These are phyloP conservation scores for Apostichopus leukothele DNA, from an alignment of 53 echinoderm and acorn worm genomes.

Conservation along the genomic window DNA sequence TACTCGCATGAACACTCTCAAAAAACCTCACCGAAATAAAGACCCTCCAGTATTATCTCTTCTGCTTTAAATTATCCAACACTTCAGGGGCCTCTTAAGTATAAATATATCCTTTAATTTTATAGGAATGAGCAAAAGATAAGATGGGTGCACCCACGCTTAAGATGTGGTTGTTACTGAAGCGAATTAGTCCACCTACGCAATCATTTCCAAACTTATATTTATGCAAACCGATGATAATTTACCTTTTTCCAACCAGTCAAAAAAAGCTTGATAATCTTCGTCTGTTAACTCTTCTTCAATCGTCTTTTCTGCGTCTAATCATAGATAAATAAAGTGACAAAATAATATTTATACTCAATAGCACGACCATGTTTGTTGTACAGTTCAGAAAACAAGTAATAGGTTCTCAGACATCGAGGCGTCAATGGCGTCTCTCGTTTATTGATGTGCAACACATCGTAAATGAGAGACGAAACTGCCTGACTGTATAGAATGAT, in stretches of 20 bases:
- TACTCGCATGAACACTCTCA: no score
- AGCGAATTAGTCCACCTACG: neutral
- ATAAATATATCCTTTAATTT: neutral
- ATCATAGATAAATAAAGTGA: neutral
- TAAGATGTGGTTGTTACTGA: neutral
- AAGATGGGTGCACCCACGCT: slow-evolving; percentile 10
- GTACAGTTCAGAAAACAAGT: no score
- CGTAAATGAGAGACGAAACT: no score
- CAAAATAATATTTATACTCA: no score
- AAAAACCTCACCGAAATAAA: no score
- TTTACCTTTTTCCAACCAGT: slow-evolving; percentile 19
- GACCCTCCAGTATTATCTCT: no score
- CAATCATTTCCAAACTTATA: neutral
- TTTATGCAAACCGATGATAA: neutral
- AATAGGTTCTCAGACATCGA: no score
- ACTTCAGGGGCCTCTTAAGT: neutral
- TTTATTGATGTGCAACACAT: no score
- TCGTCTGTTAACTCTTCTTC: slow-evolving; percentile 10
- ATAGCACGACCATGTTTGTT: no score
- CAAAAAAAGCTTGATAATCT: slow-evolving; percentile 25
- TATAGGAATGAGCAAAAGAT: neutral
- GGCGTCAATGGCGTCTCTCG: no score
- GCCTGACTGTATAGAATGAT: no score
- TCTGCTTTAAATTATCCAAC: neutral
- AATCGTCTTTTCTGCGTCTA: neutral